Percentiles rank a stretch among this genome's conserved stretches.
Evolutionary conservation across 2,113 vertebrate genomes (phyloP).

Genomic region (Mustelus asterias): DNA sequence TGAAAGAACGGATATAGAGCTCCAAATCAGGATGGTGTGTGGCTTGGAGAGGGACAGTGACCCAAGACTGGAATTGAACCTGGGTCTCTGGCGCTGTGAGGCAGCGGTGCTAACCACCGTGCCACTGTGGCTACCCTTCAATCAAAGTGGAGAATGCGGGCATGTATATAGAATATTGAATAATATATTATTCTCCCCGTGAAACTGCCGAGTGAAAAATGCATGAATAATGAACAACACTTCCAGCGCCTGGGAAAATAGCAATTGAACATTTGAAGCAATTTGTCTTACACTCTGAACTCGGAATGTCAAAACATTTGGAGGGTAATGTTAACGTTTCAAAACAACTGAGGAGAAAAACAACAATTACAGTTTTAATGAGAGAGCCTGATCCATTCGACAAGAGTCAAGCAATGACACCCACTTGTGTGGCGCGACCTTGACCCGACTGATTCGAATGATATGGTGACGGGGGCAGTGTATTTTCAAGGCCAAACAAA

Average conservation of each 20-base stretch:
- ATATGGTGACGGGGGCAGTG: neutral
- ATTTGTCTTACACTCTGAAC: neutral
- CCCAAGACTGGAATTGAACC: too few relatives aligned
- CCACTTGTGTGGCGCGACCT: neutral
- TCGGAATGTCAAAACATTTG: neutral
- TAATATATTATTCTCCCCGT: neutral
- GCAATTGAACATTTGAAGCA: neutral
- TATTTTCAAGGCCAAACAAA: neutral
- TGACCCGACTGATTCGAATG: neutral
- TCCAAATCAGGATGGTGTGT: too few relatives aligned
- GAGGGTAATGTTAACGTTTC: neutral
- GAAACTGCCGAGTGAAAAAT: neutral
- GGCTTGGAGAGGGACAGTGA: too few relatives aligned
- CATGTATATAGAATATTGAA: neutral
- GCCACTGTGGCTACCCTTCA: neutral
- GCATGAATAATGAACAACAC: too few relatives aligned
- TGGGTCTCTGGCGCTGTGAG: too few relatives aligned
- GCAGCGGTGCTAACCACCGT: too few relatives aligned
- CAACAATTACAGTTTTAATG: neutral
- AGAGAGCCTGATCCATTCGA: neutral
- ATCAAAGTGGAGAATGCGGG: neutral
- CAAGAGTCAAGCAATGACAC: neutral
- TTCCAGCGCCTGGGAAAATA: neutral
- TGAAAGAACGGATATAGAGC: too few relatives aligned
- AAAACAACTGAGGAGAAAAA: neutral